Percentiles rank a stretch among this genome's conserved stretches.
phyloP scores from a whole-genome alignment of 2,113 vertebrate genomes.

The Mobula hypostoma region DNA sequence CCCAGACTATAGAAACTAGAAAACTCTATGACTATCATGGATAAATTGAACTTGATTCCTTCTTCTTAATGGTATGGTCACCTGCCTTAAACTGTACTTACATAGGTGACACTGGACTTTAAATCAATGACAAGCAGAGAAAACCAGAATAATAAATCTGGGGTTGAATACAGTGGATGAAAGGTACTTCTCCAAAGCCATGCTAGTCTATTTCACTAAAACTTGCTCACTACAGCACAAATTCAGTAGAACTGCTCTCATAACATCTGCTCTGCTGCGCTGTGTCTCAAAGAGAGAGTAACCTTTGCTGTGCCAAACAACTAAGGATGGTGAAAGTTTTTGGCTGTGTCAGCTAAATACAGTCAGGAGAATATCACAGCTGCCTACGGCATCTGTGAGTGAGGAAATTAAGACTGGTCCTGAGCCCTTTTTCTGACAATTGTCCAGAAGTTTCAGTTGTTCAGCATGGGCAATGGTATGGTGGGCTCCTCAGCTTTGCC shows the following conservation, averaged over 20 bases:
- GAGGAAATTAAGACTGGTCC: not conserved
- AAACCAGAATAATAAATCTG: not conserved
- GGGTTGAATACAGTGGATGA: not conserved
- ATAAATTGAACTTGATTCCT: not conserved
- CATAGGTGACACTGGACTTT: not conserved
- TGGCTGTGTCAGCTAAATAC: not conserved
- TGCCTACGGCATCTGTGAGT: not conserved
- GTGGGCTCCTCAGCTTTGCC: not conserved
- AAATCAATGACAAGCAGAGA: not conserved
- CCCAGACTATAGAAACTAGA: not conserved
- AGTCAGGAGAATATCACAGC: not conserved
- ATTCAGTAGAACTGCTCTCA: not conserved
- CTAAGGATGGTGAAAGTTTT: not conserved
- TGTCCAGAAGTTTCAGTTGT: not conserved
- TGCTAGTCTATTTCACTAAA: not conserved
- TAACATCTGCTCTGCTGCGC: not conserved
- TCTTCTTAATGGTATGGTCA: not conserved
- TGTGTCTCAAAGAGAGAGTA: not conserved
- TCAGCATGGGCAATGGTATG: not conserved
- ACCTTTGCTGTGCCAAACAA: not conserved
- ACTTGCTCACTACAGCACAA: not conserved
- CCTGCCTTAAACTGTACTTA: not conserved
- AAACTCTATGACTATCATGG: not conserved
- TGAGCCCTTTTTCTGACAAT: too few relatives aligned
- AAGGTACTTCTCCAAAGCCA: not conserved